Conservation (phyloP, 1,140 invertebrate species). For the Drosophila littoralis region DNA sequence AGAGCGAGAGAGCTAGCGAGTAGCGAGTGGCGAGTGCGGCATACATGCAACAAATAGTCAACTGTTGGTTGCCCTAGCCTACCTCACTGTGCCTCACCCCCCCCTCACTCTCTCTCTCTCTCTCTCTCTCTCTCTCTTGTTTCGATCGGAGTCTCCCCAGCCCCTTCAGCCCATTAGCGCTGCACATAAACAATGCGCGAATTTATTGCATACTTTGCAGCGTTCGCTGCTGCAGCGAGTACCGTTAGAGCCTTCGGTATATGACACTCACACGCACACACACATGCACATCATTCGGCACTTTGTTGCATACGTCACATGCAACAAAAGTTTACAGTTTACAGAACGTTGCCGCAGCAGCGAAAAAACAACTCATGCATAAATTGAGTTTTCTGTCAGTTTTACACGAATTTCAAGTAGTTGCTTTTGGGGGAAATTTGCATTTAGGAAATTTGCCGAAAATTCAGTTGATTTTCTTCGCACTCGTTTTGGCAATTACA, state of each 20-base stretch:
- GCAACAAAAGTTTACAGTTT: slow-evolving; percentile 60
- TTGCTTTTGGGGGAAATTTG: slow-evolving; percentile 3
- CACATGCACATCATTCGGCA: slow-evolving; percentile 39
- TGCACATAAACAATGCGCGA: slow-evolving; percentile 81
- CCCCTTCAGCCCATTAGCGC: slow-evolving; percentile 1
- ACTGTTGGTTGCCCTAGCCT: slow-evolving; percentile 80
- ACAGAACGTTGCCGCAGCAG: slow-evolving; percentile 26
- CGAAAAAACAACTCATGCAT: slow-evolving; percentile 63
- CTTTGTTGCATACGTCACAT: slow-evolving; percentile 76
- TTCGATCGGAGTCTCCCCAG: background rate
- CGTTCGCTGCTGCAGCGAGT: slow-evolving; percentile 65
- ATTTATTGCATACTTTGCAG: slow-evolving; percentile 82
- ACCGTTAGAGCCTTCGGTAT: slow-evolving; percentile 40
- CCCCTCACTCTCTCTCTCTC: background rate
- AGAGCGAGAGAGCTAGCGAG: slow-evolving; percentile 2
- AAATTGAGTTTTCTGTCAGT: slow-evolving; percentile 45
- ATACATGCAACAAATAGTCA: slow-evolving; percentile 81
- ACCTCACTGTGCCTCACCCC: slow-evolving; percentile 67
- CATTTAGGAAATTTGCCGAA: background rate
- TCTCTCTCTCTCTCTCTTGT: background rate
- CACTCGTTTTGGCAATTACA: slow-evolving; percentile 51
- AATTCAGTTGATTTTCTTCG: slow-evolving; percentile 20
- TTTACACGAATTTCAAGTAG: slow-evolving; percentile 16
- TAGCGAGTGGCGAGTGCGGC: slow-evolving; percentile 42
- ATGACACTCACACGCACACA: slow-evolving; percentile 32